Conservation (phyloP, 1,140 invertebrate species). For the Dinoponera quadriceps region DNA sequence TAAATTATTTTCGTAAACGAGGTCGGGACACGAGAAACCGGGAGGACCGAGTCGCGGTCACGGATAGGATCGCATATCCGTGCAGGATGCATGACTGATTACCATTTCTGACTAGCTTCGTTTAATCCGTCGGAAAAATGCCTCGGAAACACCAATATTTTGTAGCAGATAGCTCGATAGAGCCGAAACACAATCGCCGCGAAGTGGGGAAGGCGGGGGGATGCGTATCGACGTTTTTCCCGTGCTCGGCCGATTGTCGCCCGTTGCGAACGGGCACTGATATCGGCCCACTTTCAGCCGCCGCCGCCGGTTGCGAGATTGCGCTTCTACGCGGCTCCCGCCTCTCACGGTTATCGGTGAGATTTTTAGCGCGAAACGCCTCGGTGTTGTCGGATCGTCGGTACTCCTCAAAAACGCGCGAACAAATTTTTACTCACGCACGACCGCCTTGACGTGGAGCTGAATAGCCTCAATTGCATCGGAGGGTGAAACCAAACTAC, state of each 20-base stretch:
- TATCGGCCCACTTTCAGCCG: not conserved
- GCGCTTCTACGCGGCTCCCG: not conserved
- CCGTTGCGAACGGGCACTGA: conserved; percentile 11
- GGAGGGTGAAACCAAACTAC: too few species aligned
- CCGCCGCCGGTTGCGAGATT: too few species aligned
- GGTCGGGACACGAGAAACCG: not conserved
- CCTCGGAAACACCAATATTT: conserved; percentile 34
- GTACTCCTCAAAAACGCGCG: too few species aligned
- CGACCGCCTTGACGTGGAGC: too few species aligned
- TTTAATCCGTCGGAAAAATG: conserved; percentile 6
- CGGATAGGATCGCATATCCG: not conserved
- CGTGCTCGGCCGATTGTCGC: not conserved
- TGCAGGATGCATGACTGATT: not conserved
- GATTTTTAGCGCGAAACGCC: too few species aligned
- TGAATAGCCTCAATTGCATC: too few species aligned
- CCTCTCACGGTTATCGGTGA: too few species aligned
- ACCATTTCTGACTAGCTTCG: conserved; percentile 50
- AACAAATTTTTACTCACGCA: too few species aligned
- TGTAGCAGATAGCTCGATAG: not conserved
- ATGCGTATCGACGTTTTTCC: conserved; percentile 56
- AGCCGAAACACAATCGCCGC: conserved; percentile 19
- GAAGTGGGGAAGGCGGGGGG: conserved; percentile 8
- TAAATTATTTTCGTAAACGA: not conserved
- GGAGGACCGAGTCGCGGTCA: not conserved
- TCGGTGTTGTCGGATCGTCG: too few species aligned